Evolutionary conservation across 2,113 vertebrate species (phyloP).

Genomic region (Sapayoa aenigma): DNA sequence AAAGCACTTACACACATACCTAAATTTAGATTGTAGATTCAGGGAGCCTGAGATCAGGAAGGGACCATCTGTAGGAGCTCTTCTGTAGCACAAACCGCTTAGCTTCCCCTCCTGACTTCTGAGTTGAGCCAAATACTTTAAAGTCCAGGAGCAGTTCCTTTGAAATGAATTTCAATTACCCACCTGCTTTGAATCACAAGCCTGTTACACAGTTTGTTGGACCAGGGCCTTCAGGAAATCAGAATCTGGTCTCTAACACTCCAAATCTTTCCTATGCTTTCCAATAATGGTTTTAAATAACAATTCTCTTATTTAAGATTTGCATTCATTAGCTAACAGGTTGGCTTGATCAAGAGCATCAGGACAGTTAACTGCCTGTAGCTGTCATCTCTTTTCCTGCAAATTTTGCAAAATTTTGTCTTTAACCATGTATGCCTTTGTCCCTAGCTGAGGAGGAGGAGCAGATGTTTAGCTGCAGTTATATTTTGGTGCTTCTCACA

Average conservation of each 20-base stretch:
- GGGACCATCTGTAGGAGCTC: constrained; percentile 41
- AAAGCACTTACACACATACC: constrained; percentile 19
- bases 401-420: not conserved
- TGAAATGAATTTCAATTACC: constrained; percentile 61
- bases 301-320: not conserved
- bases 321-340: not conserved
- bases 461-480: not conserved
- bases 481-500: not conserved
- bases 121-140: constrained; percentile 58
- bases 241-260: constrained; percentile 2
- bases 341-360: not conserved
- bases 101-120: constrained; percentile 44
- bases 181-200: constrained; percentile 60
- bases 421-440: not conserved
- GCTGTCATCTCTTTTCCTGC: not conserved
- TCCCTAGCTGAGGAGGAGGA: not conserved
- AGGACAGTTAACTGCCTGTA: not conserved
- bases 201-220: constrained; percentile 41
- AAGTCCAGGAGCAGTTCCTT: constrained; percentile 45
- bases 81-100: constrained; percentile 45
- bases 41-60: constrained; percentile 49
- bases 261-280: constrained; percentile 8
- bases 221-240: constrained; percentile 43
- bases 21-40: constrained; percentile 57
- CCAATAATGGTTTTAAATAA: not conserved